Evolutionary conservation across 2,797 vertebrate species (phyloP).

Genomic region (Pyrocephalus nanus): DNA sequence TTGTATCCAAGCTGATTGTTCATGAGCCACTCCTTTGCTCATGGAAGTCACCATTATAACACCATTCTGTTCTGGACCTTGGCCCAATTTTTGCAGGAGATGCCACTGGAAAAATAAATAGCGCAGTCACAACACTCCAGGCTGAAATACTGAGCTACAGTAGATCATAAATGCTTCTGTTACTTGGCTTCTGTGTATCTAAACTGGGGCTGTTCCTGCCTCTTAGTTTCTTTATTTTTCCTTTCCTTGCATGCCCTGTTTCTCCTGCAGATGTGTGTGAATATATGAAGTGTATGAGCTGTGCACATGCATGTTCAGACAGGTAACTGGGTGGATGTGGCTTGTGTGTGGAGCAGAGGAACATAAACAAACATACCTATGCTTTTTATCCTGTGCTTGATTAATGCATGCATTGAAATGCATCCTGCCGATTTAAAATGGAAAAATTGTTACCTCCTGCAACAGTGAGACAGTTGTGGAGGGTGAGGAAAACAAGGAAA

Average conservation of each 20-base stretch:
- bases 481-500: neutral
- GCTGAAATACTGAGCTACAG: neutral
- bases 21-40: neutral
- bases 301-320: neutral
- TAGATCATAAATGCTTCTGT: neutral
- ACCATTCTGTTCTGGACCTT: neutral
- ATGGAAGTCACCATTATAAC: neutral
- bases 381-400: neutral
- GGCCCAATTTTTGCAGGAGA: neutral
- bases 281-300: no score
- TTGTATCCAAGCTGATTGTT: conserved; percentile 30
- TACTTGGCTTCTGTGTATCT: neutral
- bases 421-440: neutral
- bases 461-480: neutral
- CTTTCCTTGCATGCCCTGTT: neutral
- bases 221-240: neutral
- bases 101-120: neutral
- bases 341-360: neutral
- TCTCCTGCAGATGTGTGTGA: neutral
- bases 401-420: neutral
- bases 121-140: neutral
- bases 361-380: neutral
- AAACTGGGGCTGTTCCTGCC: neutral
- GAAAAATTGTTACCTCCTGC: neutral
- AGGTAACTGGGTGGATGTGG: neutral